phyloP scores from a whole-genome alignment of 2,888 invertebrate species.

The Erebia epiphron region DNA sequence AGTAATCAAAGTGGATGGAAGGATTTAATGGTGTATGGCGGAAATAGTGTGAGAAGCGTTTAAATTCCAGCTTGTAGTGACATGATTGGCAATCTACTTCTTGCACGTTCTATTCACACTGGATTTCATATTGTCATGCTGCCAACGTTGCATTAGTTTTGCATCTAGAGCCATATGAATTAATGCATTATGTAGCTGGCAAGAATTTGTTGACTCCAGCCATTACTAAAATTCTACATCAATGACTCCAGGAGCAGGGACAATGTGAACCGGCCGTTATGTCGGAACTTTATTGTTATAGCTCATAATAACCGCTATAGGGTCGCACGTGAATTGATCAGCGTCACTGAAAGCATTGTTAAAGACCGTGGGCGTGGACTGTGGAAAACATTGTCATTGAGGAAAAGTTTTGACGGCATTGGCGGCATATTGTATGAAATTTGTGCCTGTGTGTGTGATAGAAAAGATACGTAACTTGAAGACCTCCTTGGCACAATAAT shows the following conservation, averaged over 20 bases:
- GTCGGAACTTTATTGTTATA: background rate
- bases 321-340: background rate
- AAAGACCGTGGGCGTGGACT: background rate
- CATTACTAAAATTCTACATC: too few relatives aligned
- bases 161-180: background rate
- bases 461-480: too few relatives aligned
- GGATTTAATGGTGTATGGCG: too few relatives aligned
- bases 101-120: background rate
- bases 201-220: background rate
- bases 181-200: background rate
- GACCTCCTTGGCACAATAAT: too few relatives aligned
- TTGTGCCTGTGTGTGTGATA: too few relatives aligned
- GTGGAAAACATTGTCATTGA: background rate
- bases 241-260: background rate
- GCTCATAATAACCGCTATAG: conserved; percentile 1
- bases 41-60: too few relatives aligned
- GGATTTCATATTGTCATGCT: background rate
- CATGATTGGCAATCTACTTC: too few relatives aligned
- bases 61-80: too few relatives aligned
- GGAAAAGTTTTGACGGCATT: background rate
- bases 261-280: background rate
- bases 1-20: too few relatives aligned
- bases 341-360: background rate
- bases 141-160: background rate
- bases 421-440: too few relatives aligned